Percentiles rank a stretch among this genome's conserved stretches.
Evolutionary conservation across 2,888 invertebrate species (phyloP).

Genomic region (Lasiommata megera): DNA sequence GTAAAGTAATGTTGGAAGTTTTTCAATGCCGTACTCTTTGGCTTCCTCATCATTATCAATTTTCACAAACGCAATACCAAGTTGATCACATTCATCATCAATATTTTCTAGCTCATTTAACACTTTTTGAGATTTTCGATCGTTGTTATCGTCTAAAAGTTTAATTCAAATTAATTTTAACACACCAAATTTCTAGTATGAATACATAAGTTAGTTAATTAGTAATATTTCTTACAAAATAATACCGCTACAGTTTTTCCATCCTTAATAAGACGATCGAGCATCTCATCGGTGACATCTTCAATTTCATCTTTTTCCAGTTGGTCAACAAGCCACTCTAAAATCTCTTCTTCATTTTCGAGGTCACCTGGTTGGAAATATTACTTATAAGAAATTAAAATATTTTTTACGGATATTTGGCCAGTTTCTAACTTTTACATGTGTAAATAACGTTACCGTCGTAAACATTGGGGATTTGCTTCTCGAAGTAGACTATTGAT

Average conservation of each 20-base stretch:
- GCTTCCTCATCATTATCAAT: constrained; percentile 95
- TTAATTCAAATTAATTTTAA: neutral
- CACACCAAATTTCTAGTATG: too few relatives aligned
- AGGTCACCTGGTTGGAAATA: constrained; percentile 83
- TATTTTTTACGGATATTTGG: neutral
- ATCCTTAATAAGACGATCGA: constrained; percentile 93
- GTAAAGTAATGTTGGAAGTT: constrained; percentile 92
- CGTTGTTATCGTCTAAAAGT: constrained; percentile 92
- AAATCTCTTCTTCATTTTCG: constrained; percentile 92
- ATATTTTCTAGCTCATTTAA: constrained; percentile 95
- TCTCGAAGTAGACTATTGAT: constrained; percentile 95
- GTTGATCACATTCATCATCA: constrained; percentile 94
- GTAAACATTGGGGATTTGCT: constrained; percentile 95
- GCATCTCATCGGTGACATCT: constrained; percentile 96
- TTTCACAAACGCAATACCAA: constrained; percentile 95
- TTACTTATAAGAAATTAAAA: neutral
- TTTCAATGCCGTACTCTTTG: constrained; percentile 94
- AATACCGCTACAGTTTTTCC: constrained; percentile 94
- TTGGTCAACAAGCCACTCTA: constrained; percentile 93
- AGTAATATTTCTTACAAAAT: constrained; percentile 86
- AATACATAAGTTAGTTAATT: too few relatives aligned
- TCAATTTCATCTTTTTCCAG: constrained; percentile 96
- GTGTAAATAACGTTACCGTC: constrained; percentile 82
- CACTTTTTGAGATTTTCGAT: constrained; percentile 91
- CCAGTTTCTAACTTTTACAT: too few relatives aligned